A percentile compares a stretch with the other conserved stretches of the same genome.
These are phyloP conservation scores for Dromas ardeola DNA, from an alignment of 2,113 vertebrate species.

Conservation along the genomic window DNA sequence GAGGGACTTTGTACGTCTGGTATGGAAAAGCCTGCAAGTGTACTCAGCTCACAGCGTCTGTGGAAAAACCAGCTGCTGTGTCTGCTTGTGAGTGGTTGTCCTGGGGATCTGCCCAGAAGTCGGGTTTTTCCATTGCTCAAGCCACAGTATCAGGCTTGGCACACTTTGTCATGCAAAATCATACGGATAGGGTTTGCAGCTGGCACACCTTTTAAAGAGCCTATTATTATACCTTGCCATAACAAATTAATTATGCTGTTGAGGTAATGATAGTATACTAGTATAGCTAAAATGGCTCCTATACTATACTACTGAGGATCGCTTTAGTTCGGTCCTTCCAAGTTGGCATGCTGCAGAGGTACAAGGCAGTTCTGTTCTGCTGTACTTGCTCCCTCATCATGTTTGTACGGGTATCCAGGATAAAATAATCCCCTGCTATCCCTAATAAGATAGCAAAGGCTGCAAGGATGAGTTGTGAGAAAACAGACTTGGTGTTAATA, in stretches of 20 bases:
- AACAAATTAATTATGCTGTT: background rate
- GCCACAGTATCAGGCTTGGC: background rate
- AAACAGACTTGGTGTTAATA: background rate
- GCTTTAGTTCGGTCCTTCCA: background rate
- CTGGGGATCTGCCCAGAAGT: background rate
- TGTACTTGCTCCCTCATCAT: background rate
- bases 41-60: accelerated
- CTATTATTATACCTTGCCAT: background rate
- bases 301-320: background rate
- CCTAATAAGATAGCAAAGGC: background rate
- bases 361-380: background rate
- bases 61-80: slow-evolving; percentile 3
- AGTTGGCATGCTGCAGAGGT: background rate
- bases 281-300: background rate
- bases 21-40: background rate
- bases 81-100: background rate
- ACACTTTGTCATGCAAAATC: background rate
- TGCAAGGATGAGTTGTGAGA: background rate
- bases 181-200: background rate
- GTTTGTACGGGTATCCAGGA: background rate
- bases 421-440: background rate
- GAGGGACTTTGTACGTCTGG: background rate
- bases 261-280: background rate
- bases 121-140: background rate
- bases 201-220: background rate